A percentile compares a stretch with the other conserved stretches of the same genome.
Conservation (phyloP, 2,113 vertebrate species). For the Apaloderma vittatum region DNA sequence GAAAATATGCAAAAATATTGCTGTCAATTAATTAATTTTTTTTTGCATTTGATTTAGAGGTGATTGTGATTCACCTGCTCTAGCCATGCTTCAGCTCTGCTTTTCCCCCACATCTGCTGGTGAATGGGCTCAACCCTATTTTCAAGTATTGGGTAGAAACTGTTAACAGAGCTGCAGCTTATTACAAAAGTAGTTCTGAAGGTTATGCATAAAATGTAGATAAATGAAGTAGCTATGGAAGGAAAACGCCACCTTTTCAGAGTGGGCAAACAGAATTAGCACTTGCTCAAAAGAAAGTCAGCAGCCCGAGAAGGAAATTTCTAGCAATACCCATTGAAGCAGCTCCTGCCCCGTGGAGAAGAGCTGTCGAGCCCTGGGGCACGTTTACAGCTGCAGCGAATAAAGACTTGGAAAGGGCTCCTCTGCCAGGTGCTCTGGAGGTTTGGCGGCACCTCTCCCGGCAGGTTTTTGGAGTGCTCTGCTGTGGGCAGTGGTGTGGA, state of each 20-base stretch:
- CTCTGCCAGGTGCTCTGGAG: background rate
- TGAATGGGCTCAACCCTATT: background rate
- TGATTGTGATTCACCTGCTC: background rate
- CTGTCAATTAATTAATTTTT: background rate
- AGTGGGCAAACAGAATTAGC: background rate
- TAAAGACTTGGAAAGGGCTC: background rate
- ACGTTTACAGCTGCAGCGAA: background rate
- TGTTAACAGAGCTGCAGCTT: background rate
- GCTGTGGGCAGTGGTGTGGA: rapidly evolving
- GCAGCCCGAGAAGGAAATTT: background rate
- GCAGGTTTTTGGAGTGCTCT: background rate
- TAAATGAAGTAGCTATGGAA: background rate
- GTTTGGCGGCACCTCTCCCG: background rate
- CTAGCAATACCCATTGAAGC: background rate
- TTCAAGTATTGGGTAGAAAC: background rate
- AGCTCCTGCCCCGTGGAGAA: background rate
- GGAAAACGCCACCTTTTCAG: background rate
- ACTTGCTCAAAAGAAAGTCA: background rate
- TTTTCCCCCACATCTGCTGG: background rate
- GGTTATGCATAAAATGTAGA: background rate
- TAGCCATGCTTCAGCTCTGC: background rate
- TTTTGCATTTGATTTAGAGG: background rate
- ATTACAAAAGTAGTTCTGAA: background rate
- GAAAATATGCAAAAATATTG: background rate
- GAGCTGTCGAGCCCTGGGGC: background rate